Evolutionary conservation across 2,113 vertebrate genomes (phyloP).

Genomic region (Himantopus leucocephalus): DNA sequence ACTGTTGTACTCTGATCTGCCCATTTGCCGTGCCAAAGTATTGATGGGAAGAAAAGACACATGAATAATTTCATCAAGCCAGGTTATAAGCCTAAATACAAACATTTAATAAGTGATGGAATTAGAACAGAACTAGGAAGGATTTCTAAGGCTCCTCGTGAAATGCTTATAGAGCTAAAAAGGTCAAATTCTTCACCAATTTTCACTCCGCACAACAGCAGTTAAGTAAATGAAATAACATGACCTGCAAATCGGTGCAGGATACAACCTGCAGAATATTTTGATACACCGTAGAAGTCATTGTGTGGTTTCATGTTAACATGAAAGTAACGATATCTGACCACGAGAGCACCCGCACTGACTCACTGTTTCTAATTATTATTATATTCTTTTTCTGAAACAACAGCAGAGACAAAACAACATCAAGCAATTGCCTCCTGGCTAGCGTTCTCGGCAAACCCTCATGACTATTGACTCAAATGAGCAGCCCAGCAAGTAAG

Average conservation of each 20-base stretch:
- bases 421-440: conserved; percentile 13
- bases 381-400: not conserved
- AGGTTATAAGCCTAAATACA: not conserved
- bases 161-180: not conserved
- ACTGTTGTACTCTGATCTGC: not conserved
- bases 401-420: not conserved
- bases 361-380: conserved; percentile 38
- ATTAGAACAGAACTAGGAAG: not conserved
- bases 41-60: not conserved
- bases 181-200: conserved; percentile 15
- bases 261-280: not conserved
- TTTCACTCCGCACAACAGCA: not conserved
- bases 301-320: not conserved
- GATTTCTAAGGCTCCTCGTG: not conserved
- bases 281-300: not conserved
- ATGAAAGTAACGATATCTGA: not conserved
- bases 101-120: not conserved
- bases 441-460: not conserved
- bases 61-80: not conserved
- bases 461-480: conserved; percentile 41
- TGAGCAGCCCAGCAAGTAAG: conserved; percentile 46
- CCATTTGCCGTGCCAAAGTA: not conserved
- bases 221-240: not conserved
- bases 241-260: not conserved
- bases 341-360: not conserved